These are phyloP conservation scores for Aphaenogaster ashmeadi DNA, from an alignment of 1,140 invertebrate genomes.

Conservation along the genomic window DNA sequence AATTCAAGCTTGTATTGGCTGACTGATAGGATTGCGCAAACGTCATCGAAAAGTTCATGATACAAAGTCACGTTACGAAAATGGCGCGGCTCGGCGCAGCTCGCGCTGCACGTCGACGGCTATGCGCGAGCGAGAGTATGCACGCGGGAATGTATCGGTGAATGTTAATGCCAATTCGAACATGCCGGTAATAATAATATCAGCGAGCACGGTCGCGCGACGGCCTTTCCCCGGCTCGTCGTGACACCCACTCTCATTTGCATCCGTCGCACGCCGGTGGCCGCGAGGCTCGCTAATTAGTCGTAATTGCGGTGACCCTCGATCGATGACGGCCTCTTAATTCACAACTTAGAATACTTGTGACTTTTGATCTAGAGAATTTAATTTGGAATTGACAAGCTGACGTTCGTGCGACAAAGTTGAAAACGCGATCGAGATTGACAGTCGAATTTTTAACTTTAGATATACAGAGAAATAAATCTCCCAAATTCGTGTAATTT, in stretches of 20 bases:
- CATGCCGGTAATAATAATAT: conserved; percentile 73
- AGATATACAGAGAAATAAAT: neutral
- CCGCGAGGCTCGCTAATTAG: conserved; percentile 46
- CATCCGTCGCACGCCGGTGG: conserved; percentile 21
- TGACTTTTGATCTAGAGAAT: neutral
- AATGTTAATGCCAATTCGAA: conserved; percentile 80
- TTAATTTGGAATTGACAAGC: neutral
- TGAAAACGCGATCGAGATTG: neutral
- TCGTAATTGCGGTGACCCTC: conserved; percentile 47
- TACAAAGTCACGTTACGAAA: conserved; percentile 87
- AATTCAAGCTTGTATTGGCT: conserved; percentile 72
- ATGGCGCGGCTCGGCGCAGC: conserved; percentile 67
- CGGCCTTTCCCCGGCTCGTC: conserved; percentile 13
- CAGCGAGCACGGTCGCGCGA: conserved; percentile 42
- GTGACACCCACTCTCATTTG: conserved; percentile 21
- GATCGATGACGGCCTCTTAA: conserved; percentile 8
- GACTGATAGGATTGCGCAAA: conserved; percentile 83
- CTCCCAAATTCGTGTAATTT: neutral
- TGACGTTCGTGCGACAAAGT: neutral
- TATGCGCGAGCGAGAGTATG: conserved; percentile 43
- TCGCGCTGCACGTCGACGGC: conserved; percentile 24
- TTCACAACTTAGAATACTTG: neutral
- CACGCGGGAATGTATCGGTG: conserved; percentile 69
- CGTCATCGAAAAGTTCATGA: conserved; percentile 87
- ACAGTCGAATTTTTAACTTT: neutral